Conservation (phyloP, 1,140 invertebrate genomes). For the Dinoponera quadriceps region DNA sequence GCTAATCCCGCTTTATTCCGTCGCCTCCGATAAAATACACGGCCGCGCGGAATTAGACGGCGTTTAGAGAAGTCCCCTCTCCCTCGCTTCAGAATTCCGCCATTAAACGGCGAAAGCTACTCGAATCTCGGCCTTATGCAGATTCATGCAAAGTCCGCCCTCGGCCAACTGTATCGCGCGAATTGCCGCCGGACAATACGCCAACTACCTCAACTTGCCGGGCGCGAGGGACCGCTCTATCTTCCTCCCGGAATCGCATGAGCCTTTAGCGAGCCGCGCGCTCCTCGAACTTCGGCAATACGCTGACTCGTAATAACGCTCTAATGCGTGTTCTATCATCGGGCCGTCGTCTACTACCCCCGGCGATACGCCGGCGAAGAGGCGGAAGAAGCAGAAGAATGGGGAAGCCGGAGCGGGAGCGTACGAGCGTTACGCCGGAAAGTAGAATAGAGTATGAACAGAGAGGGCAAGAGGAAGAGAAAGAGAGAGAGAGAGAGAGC, state of each 20-base stretch:
- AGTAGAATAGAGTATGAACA: background rate
- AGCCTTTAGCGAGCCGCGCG: background rate
- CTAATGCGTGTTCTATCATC: slow-evolving; percentile 72
- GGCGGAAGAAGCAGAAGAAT: slow-evolving; percentile 11
- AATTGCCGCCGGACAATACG: slow-evolving; percentile 33
- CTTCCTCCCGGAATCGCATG: slow-evolving; percentile 35
- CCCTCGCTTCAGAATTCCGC: slow-evolving; percentile 21
- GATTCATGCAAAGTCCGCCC: slow-evolving; percentile 49
- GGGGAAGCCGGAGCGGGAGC: slow-evolving; percentile 24
- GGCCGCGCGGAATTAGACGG: background rate
- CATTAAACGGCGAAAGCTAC: slow-evolving; percentile 38
- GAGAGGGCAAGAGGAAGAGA: background rate
- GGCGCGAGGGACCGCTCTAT: slow-evolving; percentile 43
- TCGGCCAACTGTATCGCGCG: slow-evolving; percentile 44
- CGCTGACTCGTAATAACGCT: slow-evolving; percentile 58
- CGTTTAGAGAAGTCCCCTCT: slow-evolving; percentile 18
- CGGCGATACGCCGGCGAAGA: slow-evolving; percentile 29
- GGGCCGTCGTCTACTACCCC: slow-evolving; percentile 42
- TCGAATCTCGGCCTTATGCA: slow-evolving; percentile 46
- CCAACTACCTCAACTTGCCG: slow-evolving; percentile 32
- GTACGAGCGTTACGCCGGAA: background rate
- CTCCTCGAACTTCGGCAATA: slow-evolving; percentile 58
- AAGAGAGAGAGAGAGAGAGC: slow-evolving; percentile 21
- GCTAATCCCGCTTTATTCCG: slow-evolving; percentile 20
- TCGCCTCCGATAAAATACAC: slow-evolving; percentile 23